A percentile compares a stretch with the other conserved stretches of the same genome.
phyloP scores from a whole-genome alignment of 2,888 invertebrate species.

The Lasioglossum figueresi region DNA sequence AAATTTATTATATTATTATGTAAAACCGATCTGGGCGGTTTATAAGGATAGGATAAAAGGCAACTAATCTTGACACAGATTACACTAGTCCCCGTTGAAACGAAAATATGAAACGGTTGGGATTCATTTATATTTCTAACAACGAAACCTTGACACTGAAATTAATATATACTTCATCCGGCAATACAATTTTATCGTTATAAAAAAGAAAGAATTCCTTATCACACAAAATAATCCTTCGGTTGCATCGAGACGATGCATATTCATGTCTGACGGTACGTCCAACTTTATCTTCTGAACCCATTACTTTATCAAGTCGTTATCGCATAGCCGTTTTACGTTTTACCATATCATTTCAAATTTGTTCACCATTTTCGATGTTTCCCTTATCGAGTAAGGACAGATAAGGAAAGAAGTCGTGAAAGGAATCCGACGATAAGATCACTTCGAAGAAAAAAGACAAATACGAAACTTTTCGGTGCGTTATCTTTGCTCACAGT shows the following conservation, averaged over 20 bases:
- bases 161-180: constrained; percentile 1
- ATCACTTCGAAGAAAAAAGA: constrained; percentile 1
- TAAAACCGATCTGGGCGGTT: not conserved
- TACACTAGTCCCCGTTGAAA: not conserved
- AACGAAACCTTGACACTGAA: constrained; percentile 12
- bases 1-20: not conserved
- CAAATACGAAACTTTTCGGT: not conserved
- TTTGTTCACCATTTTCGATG: not conserved
- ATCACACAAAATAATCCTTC: not conserved
- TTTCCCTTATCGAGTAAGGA: constrained; percentile 25
- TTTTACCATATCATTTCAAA: constrained; percentile 40
- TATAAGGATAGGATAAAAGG: not conserved
- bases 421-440: constrained; percentile 26
- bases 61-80: not conserved
- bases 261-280: constrained; percentile 10
- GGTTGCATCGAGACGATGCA: not conserved
- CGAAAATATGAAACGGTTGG: not conserved
- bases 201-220: not conserved
- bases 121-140: not conserved
- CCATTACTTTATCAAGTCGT: constrained; percentile 32
- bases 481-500: not conserved
- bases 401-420: constrained; percentile 40
- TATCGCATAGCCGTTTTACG: constrained; percentile 40
- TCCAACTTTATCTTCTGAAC: constrained; percentile 36
- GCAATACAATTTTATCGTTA: not conserved